Evolutionary conservation across 2,797 vertebrate genomes (phyloP).

Genomic region (Enteromius treurensis): DNA sequence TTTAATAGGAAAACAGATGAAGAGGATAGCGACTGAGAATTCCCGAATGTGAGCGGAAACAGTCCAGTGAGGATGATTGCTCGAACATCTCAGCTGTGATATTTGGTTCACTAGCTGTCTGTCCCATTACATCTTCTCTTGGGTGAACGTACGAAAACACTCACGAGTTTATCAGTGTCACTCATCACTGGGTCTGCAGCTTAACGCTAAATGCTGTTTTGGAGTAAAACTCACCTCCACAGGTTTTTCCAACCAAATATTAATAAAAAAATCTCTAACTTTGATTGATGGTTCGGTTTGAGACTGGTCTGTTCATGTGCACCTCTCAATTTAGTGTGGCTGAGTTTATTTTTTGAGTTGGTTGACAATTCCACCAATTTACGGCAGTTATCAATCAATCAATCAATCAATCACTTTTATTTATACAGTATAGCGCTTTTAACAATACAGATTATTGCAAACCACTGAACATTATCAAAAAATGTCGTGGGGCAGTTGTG

Average conservation of each 20-base stretch:
- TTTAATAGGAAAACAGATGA: slow-evolving; percentile 56
- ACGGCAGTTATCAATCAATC: no score
- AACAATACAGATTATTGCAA: no score
- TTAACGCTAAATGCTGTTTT: slow-evolving; percentile 34
- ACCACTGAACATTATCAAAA: no score
- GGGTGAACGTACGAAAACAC: slow-evolving; percentile 28
- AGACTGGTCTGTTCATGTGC: not conserved
- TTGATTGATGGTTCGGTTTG: not conserved
- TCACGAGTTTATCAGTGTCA: slow-evolving; percentile 10
- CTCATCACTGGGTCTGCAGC: slow-evolving; percentile 46
- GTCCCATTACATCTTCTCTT: slow-evolving; percentile 36
- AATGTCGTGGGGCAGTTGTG: no score
- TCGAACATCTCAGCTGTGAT: slow-evolving; percentile 22
- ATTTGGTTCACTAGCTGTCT: slow-evolving; percentile 28
- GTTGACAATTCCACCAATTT: not conserved
- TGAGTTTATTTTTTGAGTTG: not conserved
- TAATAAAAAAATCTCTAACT: not conserved
- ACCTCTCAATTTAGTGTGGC: not conserved
- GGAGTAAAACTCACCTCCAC: slow-evolving; percentile 23
- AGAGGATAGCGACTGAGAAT: slow-evolving; percentile 50
- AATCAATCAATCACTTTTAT: no score
- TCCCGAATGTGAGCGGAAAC: slow-evolving; percentile 48
- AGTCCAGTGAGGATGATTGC: slow-evolving; percentile 48
- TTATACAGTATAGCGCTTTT: no score
- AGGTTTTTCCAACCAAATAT: slow-evolving; percentile 7